A percentile compares a stretch with the other conserved stretches of the same genome.
Evolutionary conservation across 1,140 invertebrate species (phyloP).

Genomic region (Lordiphosa mommai): DNA sequence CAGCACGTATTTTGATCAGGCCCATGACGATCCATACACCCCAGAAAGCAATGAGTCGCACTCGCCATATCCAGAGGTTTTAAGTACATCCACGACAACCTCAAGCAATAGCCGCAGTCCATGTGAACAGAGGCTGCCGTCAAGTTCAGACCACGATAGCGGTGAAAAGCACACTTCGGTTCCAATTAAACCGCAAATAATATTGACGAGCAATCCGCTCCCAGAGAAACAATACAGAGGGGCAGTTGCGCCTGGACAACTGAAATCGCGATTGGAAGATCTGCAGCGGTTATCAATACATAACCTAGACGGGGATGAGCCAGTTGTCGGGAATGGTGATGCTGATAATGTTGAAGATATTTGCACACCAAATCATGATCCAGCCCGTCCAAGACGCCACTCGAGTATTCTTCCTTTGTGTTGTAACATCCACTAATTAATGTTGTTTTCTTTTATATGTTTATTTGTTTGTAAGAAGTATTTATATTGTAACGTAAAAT

Average conservation of each 20-base stretch:
- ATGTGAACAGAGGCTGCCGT: slow-evolving; percentile 8
- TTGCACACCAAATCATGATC: slow-evolving; percentile 24
- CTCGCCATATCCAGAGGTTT: slow-evolving; percentile 83
- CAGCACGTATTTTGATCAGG: slow-evolving; percentile 54
- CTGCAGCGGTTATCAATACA: slow-evolving; percentile 46
- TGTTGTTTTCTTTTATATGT: slow-evolving; percentile 31
- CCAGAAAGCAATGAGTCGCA: slow-evolving; percentile 88
- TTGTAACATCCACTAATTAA: slow-evolving; percentile 66
- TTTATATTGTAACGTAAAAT: background rate
- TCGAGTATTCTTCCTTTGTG: slow-evolving; percentile 52
- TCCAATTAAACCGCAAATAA: background rate
- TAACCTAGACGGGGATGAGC: slow-evolving; percentile 8
- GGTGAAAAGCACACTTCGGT: background rate
- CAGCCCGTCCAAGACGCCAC: slow-evolving; percentile 33
- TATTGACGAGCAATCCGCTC: background rate
- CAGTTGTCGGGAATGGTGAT: slow-evolving; percentile 38
- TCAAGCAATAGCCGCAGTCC: slow-evolving; percentile 48
- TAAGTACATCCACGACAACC: slow-evolving; percentile 33
- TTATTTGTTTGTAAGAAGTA: slow-evolving; percentile 12
- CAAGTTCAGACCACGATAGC: background rate
- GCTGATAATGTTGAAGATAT: slow-evolving; percentile 48
- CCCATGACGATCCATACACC: slow-evolving; percentile 86
- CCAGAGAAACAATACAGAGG: slow-evolving; percentile 36
- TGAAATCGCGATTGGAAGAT: slow-evolving; percentile 81
- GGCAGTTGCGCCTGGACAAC: slow-evolving; percentile 80